Conservation (phyloP, 2,797 vertebrate genomes). For the Apodemus agrarius region DNA sequence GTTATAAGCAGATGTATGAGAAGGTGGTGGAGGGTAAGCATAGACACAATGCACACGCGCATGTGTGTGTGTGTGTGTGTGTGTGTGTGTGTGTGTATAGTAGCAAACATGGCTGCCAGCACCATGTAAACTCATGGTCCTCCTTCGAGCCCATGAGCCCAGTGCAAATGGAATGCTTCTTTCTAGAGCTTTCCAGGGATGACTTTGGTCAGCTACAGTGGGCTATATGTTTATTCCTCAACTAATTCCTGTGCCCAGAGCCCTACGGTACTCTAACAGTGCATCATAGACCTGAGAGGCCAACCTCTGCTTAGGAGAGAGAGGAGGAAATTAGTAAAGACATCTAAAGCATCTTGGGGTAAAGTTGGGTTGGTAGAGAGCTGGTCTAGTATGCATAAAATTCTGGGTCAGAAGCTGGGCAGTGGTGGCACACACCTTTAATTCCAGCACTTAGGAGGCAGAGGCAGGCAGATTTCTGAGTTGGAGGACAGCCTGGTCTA, state of each 20-base stretch:
- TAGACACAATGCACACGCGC: not conserved
- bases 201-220: not conserved
- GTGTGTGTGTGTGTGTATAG: too few relatives aligned
- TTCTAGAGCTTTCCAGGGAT: not conserved
- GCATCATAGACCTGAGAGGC: not conserved
- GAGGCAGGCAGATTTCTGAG: too few relatives aligned
- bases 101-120: not conserved
- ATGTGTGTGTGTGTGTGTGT: too few relatives aligned
- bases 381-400: not conserved
- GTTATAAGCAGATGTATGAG: not conserved
- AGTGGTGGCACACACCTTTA: too few relatives aligned
- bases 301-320: not conserved
- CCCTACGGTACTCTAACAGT: not conserved
- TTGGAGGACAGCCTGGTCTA: too few relatives aligned
- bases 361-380: not conserved
- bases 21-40: not conserved
- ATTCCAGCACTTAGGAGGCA: too few relatives aligned
- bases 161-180: not conserved
- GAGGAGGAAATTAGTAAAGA: not conserved
- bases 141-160: not conserved
- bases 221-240: not conserved
- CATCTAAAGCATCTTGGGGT: not conserved
- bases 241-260: not conserved
- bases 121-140: not conserved
- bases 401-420: too few relatives aligned